These are phyloP conservation scores for Aricia artaxerxes DNA, from an alignment of 2,888 invertebrate species.

Conservation along the genomic window DNA sequence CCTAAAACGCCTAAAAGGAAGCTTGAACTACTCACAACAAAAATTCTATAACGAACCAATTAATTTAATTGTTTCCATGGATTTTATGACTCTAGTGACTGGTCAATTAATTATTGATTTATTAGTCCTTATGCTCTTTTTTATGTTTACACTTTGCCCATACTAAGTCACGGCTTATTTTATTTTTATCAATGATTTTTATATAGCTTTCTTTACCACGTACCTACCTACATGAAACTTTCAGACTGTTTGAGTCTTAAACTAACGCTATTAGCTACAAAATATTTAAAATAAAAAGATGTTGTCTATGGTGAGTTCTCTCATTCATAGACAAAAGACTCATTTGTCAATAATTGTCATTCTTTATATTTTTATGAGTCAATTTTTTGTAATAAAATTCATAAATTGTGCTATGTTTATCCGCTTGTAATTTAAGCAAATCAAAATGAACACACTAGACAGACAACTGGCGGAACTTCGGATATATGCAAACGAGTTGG, in stretches of 20 bases:
- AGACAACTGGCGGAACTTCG: slow-evolving; percentile 72
- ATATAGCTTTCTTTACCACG: too few species aligned
- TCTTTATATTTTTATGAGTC: slow-evolving; percentile 36
- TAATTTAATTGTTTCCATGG: background rate
- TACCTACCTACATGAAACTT: too few species aligned
- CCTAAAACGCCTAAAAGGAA: background rate
- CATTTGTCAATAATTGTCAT: background rate
- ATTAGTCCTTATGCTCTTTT: too few species aligned
- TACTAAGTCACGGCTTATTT: too few species aligned
- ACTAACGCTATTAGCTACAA: background rate
- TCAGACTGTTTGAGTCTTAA: background rate
- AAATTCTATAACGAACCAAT: slow-evolving; percentile 18
- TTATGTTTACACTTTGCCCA: too few species aligned
- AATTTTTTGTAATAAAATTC: slow-evolving; percentile 35
- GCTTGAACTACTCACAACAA: slow-evolving; percentile 14
- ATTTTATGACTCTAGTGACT: background rate
- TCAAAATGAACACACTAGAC: slow-evolving; percentile 70
- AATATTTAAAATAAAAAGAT: background rate
- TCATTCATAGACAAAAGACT: background rate
- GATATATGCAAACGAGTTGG: slow-evolving; percentile 74
- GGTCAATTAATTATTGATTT: background rate
- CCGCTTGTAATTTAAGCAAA: slow-evolving; percentile 23
- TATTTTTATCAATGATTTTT: too few species aligned
- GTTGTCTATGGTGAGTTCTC: background rate
- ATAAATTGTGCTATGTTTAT: slow-evolving; percentile 19